Percentiles rank a stretch among this genome's conserved stretches.
phyloP scores from a whole-genome alignment of 2,888 invertebrate genomes.

The Oxytorus armatus region DNA sequence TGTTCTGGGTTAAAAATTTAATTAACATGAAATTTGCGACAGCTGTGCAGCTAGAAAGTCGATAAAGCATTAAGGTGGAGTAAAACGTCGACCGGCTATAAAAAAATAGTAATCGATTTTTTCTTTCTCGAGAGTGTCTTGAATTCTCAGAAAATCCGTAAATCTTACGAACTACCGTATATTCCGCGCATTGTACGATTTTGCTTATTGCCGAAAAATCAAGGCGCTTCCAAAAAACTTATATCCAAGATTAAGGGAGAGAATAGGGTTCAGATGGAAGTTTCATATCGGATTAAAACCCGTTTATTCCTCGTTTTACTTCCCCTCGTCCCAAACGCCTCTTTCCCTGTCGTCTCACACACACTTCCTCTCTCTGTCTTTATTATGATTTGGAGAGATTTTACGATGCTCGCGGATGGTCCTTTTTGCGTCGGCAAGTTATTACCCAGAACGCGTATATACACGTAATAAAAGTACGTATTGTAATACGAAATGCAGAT shows the following conservation, averaged over 20 bases:
- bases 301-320: constrained; percentile 2
- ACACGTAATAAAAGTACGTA: constrained; percentile 62
- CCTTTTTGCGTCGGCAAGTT: constrained; percentile 54
- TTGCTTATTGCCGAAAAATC: no score
- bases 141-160: no score
- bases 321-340: constrained; percentile 2
- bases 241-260: no score
- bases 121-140: no score
- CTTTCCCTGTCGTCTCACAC: background rate
- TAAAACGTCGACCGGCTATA: no score
- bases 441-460: constrained; percentile 56
- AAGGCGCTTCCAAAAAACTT: no score
- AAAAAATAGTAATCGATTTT: no score
- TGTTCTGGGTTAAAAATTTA: background rate
- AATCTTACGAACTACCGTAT: no score
- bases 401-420: constrained; percentile 54
- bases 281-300: no score
- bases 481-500: constrained; percentile 66
- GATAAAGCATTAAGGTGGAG: no score
- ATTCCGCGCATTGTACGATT: no score
- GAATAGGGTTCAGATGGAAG: no score
- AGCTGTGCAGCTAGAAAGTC: background rate
- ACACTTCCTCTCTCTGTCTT: constrained; percentile 32
- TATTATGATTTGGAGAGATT: constrained; percentile 51
- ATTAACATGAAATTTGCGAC: background rate